phyloP scores from a whole-genome alignment of 2,888 invertebrate species.

The Drosophila melanosoma region DNA sequence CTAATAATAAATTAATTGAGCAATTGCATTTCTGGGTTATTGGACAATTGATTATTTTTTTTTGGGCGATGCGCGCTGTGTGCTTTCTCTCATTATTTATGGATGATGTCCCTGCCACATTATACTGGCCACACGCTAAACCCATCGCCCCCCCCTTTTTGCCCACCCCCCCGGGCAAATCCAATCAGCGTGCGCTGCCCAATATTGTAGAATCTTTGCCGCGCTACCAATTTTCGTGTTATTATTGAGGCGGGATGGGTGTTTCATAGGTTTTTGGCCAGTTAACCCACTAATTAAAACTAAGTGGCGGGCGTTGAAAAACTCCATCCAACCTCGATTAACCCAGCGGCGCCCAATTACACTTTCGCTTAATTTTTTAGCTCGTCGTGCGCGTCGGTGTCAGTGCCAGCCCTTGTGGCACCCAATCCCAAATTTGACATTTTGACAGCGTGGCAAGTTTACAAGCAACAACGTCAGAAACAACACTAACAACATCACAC shows the following conservation, averaged over 20 bases:
- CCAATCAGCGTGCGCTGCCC: slow-evolving; percentile 36
- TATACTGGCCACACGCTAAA: not conserved
- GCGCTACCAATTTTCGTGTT: slow-evolving; percentile 33
- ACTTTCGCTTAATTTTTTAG: slow-evolving; percentile 75
- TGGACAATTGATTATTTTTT: slow-evolving; percentile 58
- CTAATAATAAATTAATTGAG: slow-evolving; percentile 66
- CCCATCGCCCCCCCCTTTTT: too few relatives aligned
- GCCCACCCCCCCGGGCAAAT: not conserved
- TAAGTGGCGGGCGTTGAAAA: slow-evolving; percentile 71
- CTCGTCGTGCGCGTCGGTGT: slow-evolving; percentile 32
- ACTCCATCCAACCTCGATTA: slow-evolving; percentile 73
- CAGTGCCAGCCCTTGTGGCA: slow-evolving; percentile 16
- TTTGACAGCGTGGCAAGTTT: slow-evolving; percentile 73
- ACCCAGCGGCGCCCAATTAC: slow-evolving; percentile 79
- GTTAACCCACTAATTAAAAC: slow-evolving; percentile 77
- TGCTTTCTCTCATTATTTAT: slow-evolving; percentile 52
- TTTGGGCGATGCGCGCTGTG: slow-evolving; percentile 15
- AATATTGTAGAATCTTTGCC: slow-evolving; percentile 34
- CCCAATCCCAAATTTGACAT: slow-evolving; percentile 69
- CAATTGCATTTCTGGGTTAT: slow-evolving; percentile 60
- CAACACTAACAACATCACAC: slow-evolving; percentile 39
- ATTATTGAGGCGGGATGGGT: slow-evolving; percentile 11
- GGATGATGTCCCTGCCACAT: slow-evolving; percentile 20
- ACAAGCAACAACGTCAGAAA: slow-evolving; percentile 47
- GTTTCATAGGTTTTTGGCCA: slow-evolving; percentile 5